Evolutionary conservation across 2,888 invertebrate species (phyloP).

Genomic region (Isoperla grammatica): DNA sequence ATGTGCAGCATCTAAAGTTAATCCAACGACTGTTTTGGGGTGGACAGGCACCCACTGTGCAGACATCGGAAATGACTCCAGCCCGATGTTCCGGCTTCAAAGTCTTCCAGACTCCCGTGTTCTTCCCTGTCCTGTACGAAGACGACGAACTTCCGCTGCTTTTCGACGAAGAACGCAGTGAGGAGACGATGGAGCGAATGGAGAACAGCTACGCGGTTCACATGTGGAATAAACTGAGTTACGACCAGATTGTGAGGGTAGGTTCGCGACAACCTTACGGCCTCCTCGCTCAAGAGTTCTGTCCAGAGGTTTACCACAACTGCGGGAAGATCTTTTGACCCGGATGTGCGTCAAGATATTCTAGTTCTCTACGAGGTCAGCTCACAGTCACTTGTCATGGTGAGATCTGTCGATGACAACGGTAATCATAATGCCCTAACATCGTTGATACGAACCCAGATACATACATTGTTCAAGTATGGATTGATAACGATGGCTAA

Average conservation of each 20-base stretch:
- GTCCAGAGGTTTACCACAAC: neutral
- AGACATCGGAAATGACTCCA: conserved; percentile 4
- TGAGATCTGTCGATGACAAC: no score
- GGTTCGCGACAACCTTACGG: conserved; percentile 43
- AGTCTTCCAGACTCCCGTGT: neutral
- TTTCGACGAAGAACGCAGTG: neutral
- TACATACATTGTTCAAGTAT: no score
- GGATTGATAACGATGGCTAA: no score
- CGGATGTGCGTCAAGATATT: no score
- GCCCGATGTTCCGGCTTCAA: neutral
- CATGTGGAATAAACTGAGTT: conserved; percentile 54
- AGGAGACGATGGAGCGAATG: conserved; percentile 38
- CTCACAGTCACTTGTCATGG: no score
- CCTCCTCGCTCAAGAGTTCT: neutral
- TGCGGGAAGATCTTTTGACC: no score
- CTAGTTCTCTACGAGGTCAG: no score
- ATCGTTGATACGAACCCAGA: no score
- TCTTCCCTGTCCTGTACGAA: neutral
- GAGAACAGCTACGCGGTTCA: conserved; percentile 48
- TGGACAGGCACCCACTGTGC: no score
- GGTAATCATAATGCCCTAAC: no score
- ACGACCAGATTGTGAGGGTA: conserved; percentile 40
- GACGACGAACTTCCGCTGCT: neutral
- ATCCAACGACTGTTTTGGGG: no score
- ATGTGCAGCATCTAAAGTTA: no score